phyloP scores from a whole-genome alignment of 2,113 vertebrate genomes.

The Oreotrochilus melanogaster region DNA sequence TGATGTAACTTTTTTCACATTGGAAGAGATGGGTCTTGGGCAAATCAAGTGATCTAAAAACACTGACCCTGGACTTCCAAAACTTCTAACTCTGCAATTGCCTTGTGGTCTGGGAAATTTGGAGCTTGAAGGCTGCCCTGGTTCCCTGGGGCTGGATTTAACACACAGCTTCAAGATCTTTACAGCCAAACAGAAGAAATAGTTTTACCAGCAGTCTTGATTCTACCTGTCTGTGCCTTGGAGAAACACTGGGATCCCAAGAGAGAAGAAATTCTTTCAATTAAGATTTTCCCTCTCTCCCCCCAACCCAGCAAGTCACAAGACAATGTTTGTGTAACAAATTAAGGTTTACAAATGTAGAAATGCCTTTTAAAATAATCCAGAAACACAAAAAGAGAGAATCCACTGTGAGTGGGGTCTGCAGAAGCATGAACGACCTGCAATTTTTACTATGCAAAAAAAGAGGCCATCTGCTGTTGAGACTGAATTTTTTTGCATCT shows the following conservation, averaged over 20 bases:
- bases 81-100: neutral
- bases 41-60: neutral
- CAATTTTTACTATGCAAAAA: neutral
- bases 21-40: neutral
- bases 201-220: neutral
- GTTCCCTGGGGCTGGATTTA: neutral
- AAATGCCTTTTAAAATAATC: neutral
- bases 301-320: neutral
- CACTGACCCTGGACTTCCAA: neutral
- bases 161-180: neutral
- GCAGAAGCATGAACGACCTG: neutral
- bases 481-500: neutral
- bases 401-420: neutral
- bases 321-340: neutral
- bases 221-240: neutral
- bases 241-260: neutral
- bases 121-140: neutral
- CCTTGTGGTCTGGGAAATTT: neutral
- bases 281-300: neutral
- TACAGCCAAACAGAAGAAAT: neutral
- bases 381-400: neutral
- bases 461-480: neutral
- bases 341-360: neutral
- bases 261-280: neutral
- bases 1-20: neutral